These are phyloP conservation scores for Pseudoips prasinana DNA, from an alignment of 2,888 invertebrate species.

Conservation along the genomic window DNA sequence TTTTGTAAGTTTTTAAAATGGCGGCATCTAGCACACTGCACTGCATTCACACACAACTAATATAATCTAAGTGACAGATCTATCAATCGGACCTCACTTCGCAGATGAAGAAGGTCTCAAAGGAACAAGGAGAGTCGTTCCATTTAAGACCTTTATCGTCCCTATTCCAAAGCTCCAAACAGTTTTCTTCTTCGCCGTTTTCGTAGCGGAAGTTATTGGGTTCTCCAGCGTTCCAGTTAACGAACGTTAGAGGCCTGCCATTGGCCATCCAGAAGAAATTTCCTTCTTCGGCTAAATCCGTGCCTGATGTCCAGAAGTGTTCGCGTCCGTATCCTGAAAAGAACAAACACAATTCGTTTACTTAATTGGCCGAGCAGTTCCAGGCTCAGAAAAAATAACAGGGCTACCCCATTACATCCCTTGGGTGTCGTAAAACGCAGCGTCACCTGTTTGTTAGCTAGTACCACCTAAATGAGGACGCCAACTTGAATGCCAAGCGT, in stretches of 20 bases:
- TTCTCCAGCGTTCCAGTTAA: conserved; percentile 96
- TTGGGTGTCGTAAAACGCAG: too few species aligned
- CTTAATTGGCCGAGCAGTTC: too few species aligned
- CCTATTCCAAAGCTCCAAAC: conserved; percentile 94
- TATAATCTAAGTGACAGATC: conserved; percentile 12
- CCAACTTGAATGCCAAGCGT: too few species aligned
- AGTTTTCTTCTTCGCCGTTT: conserved; percentile 96
- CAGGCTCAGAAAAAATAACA: too few species aligned
- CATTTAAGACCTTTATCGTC: conserved; percentile 96
- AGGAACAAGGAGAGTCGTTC: conserved; percentile 97
- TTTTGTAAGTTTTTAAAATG: conserved; percentile 21
- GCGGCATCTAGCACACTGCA: conserved; percentile 52
- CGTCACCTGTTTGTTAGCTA: too few species aligned
- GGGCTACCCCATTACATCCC: too few species aligned
- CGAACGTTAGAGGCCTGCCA: conserved; percentile 93
- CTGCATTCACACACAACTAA: conserved; percentile 40
- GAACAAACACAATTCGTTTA: too few species aligned
- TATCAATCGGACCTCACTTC: conserved; percentile 86
- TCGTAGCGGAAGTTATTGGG: conserved; percentile 97
- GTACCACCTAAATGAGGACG: too few species aligned
- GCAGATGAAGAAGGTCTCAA: conserved; percentile 95
- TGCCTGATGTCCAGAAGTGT: conserved; percentile 96
- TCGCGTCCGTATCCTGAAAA: conserved; percentile 91
- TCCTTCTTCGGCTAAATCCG: conserved; percentile 95
- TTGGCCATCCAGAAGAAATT: conserved; percentile 97